Conservation (phyloP, 2,113 vertebrate genomes). For the Thomomys bottae region DNA sequence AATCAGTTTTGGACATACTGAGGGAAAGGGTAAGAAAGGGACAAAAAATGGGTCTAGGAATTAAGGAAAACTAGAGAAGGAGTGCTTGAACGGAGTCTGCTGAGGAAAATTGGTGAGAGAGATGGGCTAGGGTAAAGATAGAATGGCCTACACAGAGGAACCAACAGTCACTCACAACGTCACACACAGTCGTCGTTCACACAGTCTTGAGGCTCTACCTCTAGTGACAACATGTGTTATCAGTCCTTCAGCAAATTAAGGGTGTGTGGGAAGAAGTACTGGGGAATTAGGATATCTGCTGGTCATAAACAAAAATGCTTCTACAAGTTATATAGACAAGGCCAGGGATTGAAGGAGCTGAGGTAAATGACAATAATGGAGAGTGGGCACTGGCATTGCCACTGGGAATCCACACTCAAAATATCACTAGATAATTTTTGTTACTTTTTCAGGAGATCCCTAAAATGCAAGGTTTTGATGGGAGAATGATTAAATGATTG, state of each 20-base stretch:
- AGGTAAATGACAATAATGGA: neutral
- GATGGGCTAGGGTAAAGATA: neutral
- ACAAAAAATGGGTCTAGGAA: neutral
- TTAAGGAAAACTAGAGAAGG: neutral
- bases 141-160: conserved; percentile 22
- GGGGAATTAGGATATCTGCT: neutral
- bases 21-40: neutral
- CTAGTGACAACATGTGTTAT: neutral
- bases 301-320: neutral
- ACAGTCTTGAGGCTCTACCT: neutral
- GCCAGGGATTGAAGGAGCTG: neutral
- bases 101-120: neutral
- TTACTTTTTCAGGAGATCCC: conserved; percentile 32
- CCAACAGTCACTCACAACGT: neutral
- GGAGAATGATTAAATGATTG: conserved; percentile 47
- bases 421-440: neutral
- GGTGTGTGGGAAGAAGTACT: neutral
- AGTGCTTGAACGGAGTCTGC: neutral
- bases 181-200: neutral
- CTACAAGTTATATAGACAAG: neutral
- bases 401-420: neutral
- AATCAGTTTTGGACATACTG: too few species aligned
- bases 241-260: neutral
- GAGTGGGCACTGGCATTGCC: neutral
- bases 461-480: conserved; percentile 45